These are phyloP conservation scores for Mamestra brassicae DNA, from an alignment of 2,888 invertebrate genomes.

Conservation along the genomic window DNA sequence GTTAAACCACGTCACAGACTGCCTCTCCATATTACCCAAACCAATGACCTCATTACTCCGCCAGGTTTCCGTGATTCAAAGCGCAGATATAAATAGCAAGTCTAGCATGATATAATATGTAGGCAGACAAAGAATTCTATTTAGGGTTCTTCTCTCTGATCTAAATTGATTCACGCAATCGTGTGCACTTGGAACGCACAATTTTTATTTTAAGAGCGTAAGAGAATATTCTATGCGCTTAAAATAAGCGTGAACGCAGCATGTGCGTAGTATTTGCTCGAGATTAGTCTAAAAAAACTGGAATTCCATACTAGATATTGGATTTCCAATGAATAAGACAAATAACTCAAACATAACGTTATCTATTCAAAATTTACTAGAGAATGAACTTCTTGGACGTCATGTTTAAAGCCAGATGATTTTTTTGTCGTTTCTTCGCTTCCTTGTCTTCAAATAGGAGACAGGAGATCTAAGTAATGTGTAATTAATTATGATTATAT, in stretches of 20 bases:
- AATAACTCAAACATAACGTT: not conserved
- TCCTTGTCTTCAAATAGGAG: no score
- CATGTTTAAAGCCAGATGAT: no score
- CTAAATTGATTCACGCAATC: conserved; percentile 43
- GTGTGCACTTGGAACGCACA: conserved; percentile 42
- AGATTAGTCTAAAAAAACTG: not conserved
- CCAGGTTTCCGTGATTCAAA: conserved; percentile 38
- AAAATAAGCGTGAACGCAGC: conserved; percentile 28
- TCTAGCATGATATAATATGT: conserved; percentile 39
- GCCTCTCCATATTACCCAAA: not conserved
- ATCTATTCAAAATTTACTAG: not conserved
- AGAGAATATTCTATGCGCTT: conserved; percentile 1
- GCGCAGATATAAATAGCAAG: conserved; percentile 47
- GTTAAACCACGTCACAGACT: no score
- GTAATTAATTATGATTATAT: no score
- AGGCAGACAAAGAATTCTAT: conserved; percentile 41
- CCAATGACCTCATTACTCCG: conserved; percentile 29
- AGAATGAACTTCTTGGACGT: not conserved
- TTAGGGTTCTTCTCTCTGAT: conserved; percentile 35
- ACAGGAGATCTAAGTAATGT: no score
- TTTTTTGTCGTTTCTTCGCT: no score
- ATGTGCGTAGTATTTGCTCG: conserved; percentile 1
- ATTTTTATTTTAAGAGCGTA: conserved; percentile 39
- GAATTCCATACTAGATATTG: not conserved
- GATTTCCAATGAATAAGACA: not conserved